Conservation (phyloP, 2,888 invertebrate genomes). For the Erpobdella octoculata region DNA sequence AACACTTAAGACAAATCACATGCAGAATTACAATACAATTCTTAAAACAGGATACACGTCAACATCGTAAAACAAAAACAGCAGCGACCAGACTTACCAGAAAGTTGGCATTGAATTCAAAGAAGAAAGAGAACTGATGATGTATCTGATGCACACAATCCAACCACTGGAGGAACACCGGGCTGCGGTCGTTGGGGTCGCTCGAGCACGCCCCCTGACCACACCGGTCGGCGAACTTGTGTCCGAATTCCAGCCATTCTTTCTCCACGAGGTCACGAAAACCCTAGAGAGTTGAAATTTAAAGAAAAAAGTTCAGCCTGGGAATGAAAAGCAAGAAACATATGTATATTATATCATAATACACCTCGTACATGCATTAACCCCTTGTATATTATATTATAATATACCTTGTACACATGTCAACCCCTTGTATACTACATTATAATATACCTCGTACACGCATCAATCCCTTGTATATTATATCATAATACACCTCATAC, state of each 20-base stretch:
- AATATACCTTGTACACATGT: no score
- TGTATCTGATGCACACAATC: constrained; percentile 89
- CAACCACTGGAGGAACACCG: constrained; percentile 94
- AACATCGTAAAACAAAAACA: no score
- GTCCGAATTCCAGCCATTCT: constrained; percentile 95
- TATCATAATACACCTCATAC: no score
- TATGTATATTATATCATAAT: background rate
- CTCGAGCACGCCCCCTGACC: constrained; percentile 59
- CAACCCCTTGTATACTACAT: no score
- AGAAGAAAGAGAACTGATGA: constrained; percentile 79
- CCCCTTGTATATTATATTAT: no score
- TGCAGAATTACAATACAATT: no score
- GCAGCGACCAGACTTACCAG: constrained; percentile 59
- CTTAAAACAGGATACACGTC: no score
- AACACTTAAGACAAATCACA: no score
- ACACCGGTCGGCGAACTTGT: constrained; percentile 93
- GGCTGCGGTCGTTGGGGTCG: constrained; percentile 83
- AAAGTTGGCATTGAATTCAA: constrained; percentile 88
- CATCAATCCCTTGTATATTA: no score
- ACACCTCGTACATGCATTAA: no score
- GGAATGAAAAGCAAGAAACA: background rate
- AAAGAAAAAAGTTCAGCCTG: no score
- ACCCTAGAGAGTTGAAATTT: constrained; percentile 59
- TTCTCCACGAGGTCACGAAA: constrained; percentile 85
- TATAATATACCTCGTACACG: no score